Evolutionary conservation across 1,140 invertebrate genomes (phyloP).

Genomic region (Drosophila takahashii): DNA sequence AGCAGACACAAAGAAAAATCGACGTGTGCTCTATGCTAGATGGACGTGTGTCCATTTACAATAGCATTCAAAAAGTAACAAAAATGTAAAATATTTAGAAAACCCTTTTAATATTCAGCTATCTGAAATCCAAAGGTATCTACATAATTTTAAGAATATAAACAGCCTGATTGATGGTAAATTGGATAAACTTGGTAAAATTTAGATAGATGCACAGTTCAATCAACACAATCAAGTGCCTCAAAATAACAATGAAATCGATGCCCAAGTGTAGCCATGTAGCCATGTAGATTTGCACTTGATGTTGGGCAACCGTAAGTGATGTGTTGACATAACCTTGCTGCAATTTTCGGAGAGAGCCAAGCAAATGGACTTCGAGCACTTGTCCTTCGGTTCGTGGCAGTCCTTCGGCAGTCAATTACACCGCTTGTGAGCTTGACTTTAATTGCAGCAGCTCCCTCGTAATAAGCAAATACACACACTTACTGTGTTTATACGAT

Average conservation of each 20-base stretch:
- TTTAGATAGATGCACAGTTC: background rate
- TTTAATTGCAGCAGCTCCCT: slow-evolving; percentile 16
- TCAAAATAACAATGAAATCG: slow-evolving; percentile 2
- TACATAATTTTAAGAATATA: background rate
- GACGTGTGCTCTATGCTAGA: too few relatives aligned
- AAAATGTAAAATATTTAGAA: background rate
- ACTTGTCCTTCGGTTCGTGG: background rate
- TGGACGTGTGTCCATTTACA: too few relatives aligned
- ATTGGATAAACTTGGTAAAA: background rate
- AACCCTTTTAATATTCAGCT: too few relatives aligned
- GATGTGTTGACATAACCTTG: slow-evolving; percentile 9
- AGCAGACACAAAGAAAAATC: too few relatives aligned
- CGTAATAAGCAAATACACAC: slow-evolving; percentile 48
- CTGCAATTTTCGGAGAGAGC: background rate
- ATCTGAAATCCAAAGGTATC: background rate
- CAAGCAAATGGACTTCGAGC: background rate
- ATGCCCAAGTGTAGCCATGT: background rate
- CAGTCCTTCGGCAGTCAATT: slow-evolving; percentile 18
- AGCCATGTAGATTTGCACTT: background rate
- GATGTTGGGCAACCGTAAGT: background rate
- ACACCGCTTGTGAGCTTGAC: slow-evolving; percentile 12
- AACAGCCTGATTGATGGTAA: background rate
- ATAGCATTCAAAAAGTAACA: too few relatives aligned
- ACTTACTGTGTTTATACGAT: too few relatives aligned
- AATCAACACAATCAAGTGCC: background rate